Base-by-base conservation (phyloP, 1,140 invertebrate genomes). In the Ceratina australensis region DNA sequence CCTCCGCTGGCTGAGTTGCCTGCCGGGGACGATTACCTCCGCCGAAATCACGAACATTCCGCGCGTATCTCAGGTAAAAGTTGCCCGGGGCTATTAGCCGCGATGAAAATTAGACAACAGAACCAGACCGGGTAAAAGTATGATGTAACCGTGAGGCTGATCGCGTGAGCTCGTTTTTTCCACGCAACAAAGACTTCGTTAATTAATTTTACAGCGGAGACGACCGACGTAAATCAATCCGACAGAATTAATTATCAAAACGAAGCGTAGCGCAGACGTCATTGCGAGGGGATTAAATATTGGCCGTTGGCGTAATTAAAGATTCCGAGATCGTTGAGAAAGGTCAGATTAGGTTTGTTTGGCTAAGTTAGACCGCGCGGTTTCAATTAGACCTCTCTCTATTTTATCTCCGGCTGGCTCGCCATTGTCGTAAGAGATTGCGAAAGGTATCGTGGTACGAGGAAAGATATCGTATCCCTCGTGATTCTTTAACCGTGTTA, bases 1-100 rank as follows among this genome's bases (percentile, higher is more conserved):
- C 63, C 33, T 22, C 52, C 52, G 13, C 50, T 4, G 60, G 26
- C 47, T n/a, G 20, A 73, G 47, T 73, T 42, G 50, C 22, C 61
- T 26, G 61, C 26, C 28, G 60, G 56, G 72, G 61, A 73, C 72
- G 28, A 73, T 73, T 73, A 73, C 60, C 72, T 28, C 22, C 28
- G 12, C 60, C 26, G 22, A 56, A 73, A 73, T 73, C 72, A 65
- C 61, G 49, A 65, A 56, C 60, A 50, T 65, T 73, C 60, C 57
- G 2, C 3, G 57, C 57, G 69, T 72, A 28, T 72, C 52, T 63
- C 59, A 15, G 16, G 71, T 63, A 72, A 72, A 65, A 73, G 72
- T 73, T 65, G 7, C 13, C n/a, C 54, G 26, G 22, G 49, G n/a
- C 16, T 26, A 49, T 63, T 73, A 64, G 50, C 3, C 60, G 22